These are phyloP conservation scores for Drosophila yakuba DNA, from an alignment of 1,140 invertebrate genomes.

Conservation along the genomic window DNA sequence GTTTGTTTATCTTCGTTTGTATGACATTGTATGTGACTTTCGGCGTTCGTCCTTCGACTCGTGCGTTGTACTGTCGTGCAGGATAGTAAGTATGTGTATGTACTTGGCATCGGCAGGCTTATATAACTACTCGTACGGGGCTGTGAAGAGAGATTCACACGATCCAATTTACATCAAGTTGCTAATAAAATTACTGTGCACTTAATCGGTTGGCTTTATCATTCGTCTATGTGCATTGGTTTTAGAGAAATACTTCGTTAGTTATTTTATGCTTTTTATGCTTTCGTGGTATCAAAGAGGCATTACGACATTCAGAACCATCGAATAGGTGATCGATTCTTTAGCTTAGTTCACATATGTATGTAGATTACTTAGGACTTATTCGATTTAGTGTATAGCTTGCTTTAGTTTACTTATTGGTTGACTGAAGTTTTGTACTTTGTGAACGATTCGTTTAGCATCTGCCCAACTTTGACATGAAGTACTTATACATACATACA, in stretches of 20 bases:
- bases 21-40: slow-evolving; percentile 16
- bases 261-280: slow-evolving; percentile 5
- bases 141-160: slow-evolving; percentile 33
- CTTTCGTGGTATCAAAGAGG: slow-evolving; percentile 32
- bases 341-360: slow-evolving; percentile 25
- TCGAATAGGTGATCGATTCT: slow-evolving; percentile 22
- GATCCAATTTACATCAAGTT: slow-evolving; percentile 39
- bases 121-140: slow-evolving; percentile 43
- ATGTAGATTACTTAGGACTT: slow-evolving; percentile 51
- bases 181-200: slow-evolving; percentile 50
- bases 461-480: slow-evolving; percentile 60
- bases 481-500: slow-evolving; percentile 44
- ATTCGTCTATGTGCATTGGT: slow-evolving; percentile 50
- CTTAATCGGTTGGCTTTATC: slow-evolving; percentile 44
- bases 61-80: slow-evolving; percentile 37
- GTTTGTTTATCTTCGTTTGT: slow-evolving; percentile 16
- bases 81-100: slow-evolving; percentile 26
- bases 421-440: slow-evolving; percentile 75
- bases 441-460: slow-evolving; percentile 68
- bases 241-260: slow-evolving; percentile 30
- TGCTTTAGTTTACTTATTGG: slow-evolving; percentile 48
- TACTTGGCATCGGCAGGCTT: slow-evolving; percentile 54
- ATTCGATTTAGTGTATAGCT: slow-evolving; percentile 54
- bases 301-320: slow-evolving; percentile 30
- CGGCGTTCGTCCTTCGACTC: slow-evolving; percentile 27